Evolutionary conservation across 2,888 invertebrate species (phyloP), one percentile per base, ranked within the genome.

Genomic region (Microchrysa polita): DNA sequence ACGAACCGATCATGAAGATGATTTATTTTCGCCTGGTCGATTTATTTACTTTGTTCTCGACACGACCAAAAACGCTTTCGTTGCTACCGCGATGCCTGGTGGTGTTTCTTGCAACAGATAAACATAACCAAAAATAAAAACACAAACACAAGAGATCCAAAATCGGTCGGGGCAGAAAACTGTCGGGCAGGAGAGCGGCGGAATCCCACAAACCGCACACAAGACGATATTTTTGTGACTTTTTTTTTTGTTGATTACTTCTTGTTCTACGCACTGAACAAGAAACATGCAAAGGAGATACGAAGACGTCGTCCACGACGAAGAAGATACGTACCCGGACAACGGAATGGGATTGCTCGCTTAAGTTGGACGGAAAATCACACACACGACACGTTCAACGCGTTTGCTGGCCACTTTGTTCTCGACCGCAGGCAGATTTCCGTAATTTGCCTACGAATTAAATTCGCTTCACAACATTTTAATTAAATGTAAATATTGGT

Each of bases 61-160:
- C 63, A 9, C 65, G 65, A 20, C 48, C n/a, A 4, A n/a, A n/a
- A 16, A 27, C 5, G 16, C 34, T 48, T 34, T 48, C 65, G 55
- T 10, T 12, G 48, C 12, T 18, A 5, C 22, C 7, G n/a, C n/a
- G n/a, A n/a, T n/a, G n/a, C n/a, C n/a, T 65, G 42, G n/a, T 48
- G 22, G 61, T 44, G 65, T 22, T n/a, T 18, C 61, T 48, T 44
- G 44, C 65, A 65, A 65, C 27, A 34, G 65, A 65, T 65, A 65
- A 65, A 65, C 65, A 65, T 65, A 65, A 65, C 65, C 65, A 65
- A 65, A 65, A 65, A 61, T 61, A 61, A 48, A 65, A 65, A 65
- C 65, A 65, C 65, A 65, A 65, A 65, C 65, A 65, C 65, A 65
- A 65, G 65, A 44, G 20, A 65, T n/a, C 65, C 65, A 65, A 65